Evolutionary conservation across 64 coral and sea anemone genomes (phyloP).

Genomic region (Exaiptasia diaphana): DNA sequence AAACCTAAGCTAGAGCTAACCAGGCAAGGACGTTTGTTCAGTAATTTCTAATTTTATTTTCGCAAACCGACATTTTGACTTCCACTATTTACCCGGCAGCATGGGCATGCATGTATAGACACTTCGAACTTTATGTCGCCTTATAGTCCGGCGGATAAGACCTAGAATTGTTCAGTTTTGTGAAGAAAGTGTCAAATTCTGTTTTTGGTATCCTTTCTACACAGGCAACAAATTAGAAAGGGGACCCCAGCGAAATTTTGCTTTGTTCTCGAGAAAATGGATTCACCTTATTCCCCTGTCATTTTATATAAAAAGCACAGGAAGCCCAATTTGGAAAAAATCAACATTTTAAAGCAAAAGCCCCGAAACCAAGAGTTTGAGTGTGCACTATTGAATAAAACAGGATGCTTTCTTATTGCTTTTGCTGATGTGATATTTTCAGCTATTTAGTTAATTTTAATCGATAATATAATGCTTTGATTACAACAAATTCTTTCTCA

Average conservation of each 20-base stretch:
- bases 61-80: too few species aligned
- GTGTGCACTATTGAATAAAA: background rate
- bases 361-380: background rate
- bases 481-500: background rate
- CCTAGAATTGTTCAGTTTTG: constrained; percentile 5
- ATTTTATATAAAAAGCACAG: background rate
- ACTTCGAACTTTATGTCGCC: too few species aligned
- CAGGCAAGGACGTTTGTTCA: too few species aligned
- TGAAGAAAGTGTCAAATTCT: background rate
- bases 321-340: background rate
- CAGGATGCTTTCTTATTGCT: background rate
- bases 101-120: too few species aligned
- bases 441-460: background rate
- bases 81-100: too few species aligned
- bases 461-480: background rate
- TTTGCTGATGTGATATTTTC: background rate
- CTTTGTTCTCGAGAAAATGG: background rate
- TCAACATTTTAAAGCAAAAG: background rate
- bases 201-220: background rate
- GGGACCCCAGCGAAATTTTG: background rate
- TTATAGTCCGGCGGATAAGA: background rate
- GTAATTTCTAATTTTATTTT: too few species aligned
- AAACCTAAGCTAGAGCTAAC: too few species aligned
- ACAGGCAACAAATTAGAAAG: background rate
- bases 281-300: background rate